Evolutionary conservation across 2,113 vertebrate species (phyloP).

Genomic region (Nestor notabilis): DNA sequence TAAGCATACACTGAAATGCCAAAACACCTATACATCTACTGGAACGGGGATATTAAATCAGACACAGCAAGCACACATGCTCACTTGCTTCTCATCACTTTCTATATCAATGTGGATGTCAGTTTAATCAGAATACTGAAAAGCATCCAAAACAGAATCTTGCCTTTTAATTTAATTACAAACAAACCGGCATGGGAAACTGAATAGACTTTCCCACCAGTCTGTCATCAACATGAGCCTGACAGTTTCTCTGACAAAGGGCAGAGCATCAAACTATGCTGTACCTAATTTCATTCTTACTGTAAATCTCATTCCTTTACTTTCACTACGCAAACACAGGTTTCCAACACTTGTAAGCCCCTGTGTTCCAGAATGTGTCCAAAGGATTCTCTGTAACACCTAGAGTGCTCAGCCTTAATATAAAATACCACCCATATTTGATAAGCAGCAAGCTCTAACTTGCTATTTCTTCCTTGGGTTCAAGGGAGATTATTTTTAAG

Average conservation of each 20-base stretch:
- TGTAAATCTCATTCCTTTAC: not conserved
- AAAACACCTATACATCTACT: not conserved
- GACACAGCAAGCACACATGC: not conserved
- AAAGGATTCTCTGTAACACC: not conserved
- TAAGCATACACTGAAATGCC: not conserved
- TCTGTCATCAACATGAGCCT: not conserved
- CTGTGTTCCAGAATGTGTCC: not conserved
- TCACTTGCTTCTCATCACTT: not conserved
- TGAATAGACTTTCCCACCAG: not conserved
- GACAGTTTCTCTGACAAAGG: not conserved
- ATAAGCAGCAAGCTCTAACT: not conserved
- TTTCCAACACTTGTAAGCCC: not conserved
- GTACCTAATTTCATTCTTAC: not conserved
- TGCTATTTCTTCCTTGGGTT: not conserved
- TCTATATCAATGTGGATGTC: not conserved
- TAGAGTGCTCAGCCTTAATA: not conserved
- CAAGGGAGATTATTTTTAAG: not conserved
- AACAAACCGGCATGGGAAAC: not conserved
- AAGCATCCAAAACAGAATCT: not conserved
- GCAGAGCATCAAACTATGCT: not conserved
- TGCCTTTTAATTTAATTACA: not conserved
- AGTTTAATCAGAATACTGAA: constrained; percentile 30
- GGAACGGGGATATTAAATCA: not conserved
- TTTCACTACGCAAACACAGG: not conserved
- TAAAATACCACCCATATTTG: not conserved